phyloP scores from a whole-genome alignment of 2,113 vertebrate genomes.

The Erythrocercus mccallii region DNA sequence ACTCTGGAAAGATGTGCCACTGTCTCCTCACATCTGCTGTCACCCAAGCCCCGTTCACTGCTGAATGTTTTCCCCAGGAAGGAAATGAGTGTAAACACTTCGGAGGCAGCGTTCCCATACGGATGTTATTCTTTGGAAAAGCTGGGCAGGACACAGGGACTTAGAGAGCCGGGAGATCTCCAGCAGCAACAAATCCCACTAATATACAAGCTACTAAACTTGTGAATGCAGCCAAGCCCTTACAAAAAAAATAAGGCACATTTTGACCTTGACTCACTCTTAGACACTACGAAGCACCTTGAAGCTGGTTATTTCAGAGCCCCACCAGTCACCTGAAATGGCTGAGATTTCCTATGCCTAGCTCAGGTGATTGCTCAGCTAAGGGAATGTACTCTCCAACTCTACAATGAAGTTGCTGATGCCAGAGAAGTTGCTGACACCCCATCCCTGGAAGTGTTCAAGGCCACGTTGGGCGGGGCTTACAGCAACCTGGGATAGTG shows the following conservation, averaged over 20 bases:
- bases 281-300: neutral
- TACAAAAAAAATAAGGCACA: neutral
- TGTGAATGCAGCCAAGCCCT: neutral
- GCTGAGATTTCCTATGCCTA: neutral
- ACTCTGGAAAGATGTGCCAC: neutral
- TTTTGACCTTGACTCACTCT: neutral
- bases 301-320: neutral
- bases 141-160: neutral
- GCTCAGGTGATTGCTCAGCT: neutral
- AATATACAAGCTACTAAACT: neutral
- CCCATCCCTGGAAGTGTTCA: neutral
- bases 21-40: rapidly evolving
- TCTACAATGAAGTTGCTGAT: neutral
- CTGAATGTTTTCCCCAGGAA: neutral
- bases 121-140: conserved; percentile 23
- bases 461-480: rapidly evolving
- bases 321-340: neutral
- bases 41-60: neutral
- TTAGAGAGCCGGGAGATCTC: neutral
- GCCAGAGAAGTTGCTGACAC: neutral
- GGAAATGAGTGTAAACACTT: conserved; percentile 7
- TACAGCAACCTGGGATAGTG: neutral
- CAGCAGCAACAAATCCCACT: conserved; percentile 13
- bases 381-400: neutral
- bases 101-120: neutral